phyloP scores from a whole-genome alignment of 2,797 vertebrate species.

The Platyrinchus mystaceus region DNA sequence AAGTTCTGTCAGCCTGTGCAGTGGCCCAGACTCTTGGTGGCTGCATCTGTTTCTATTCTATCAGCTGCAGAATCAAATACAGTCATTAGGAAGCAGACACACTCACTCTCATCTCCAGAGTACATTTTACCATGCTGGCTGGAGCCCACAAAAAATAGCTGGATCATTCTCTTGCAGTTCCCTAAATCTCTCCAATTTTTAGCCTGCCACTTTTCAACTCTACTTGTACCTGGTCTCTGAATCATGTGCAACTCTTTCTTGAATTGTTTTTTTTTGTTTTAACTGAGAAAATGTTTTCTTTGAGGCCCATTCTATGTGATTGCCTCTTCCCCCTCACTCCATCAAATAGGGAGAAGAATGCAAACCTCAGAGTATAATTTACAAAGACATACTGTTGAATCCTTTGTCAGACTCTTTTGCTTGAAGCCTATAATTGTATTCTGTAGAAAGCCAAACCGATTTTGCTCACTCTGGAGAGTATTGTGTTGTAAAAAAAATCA shows the following conservation, averaged over 20 bases:
- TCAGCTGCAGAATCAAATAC: conserved; percentile 13
- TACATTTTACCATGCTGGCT: background rate
- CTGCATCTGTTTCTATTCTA: conserved; percentile 12
- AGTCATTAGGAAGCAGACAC: background rate
- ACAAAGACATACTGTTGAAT: background rate
- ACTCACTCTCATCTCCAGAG: background rate
- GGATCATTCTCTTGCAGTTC: background rate
- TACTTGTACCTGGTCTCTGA: background rate
- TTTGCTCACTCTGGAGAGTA: conserved; percentile 16
- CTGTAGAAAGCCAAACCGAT: conserved; percentile 19
- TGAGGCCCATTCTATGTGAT: background rate
- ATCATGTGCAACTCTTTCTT: background rate
- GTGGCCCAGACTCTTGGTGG: background rate
- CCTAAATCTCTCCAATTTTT: background rate
- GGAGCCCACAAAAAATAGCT: background rate
- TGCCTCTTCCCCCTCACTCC: background rate
- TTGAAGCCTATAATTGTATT: conserved; percentile 36
- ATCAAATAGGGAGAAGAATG: background rate
- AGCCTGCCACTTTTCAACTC: background rate
- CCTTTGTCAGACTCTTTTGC: background rate
- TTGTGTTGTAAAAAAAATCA: conserved; percentile 23
- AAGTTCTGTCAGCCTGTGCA: background rate
- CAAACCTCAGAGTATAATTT: conserved; percentile 15
- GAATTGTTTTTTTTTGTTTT: background rate
- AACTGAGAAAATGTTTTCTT: background rate